Percentiles rank a stretch among this genome's conserved stretches.
These are phyloP conservation scores for Phaetusa simplex DNA, from an alignment of 2,113 vertebrate genomes.

Conservation along the genomic window DNA sequence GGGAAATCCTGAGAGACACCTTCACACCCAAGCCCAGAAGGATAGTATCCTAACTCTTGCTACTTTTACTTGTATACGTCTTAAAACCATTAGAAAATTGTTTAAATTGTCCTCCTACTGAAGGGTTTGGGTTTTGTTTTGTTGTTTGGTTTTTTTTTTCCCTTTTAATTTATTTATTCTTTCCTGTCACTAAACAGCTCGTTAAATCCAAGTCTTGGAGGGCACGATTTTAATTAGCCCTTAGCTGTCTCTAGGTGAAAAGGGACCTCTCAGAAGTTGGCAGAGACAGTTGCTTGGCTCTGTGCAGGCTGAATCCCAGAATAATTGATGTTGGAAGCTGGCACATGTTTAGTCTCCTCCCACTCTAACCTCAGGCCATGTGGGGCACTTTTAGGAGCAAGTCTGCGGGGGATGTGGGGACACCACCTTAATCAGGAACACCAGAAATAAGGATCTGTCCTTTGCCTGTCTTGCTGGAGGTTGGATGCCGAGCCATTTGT, in stretches of 20 bases:
- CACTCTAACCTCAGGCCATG: neutral
- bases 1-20: neutral
- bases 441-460: neutral
- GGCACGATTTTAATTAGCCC: slow-evolving; percentile 37
- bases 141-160: neutral
- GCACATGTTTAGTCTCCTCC: neutral
- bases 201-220: neutral
- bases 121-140: neutral
- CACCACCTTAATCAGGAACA: neutral
- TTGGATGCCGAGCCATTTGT: neutral
- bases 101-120: neutral
- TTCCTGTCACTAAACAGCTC: neutral
- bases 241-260: neutral
- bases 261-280: neutral
- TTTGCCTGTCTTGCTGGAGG: neutral
- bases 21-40: neutral
- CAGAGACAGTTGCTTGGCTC: neutral
- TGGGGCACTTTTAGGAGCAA: neutral
- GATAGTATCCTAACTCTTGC: neutral
- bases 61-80: neutral
- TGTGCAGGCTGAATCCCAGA: neutral
- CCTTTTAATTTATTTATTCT: neutral
- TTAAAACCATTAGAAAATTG: neutral
- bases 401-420: neutral
- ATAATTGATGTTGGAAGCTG: neutral